Conservation (phyloP, 2,797 vertebrate genomes). For the Rhinoraja longicauda region DNA sequence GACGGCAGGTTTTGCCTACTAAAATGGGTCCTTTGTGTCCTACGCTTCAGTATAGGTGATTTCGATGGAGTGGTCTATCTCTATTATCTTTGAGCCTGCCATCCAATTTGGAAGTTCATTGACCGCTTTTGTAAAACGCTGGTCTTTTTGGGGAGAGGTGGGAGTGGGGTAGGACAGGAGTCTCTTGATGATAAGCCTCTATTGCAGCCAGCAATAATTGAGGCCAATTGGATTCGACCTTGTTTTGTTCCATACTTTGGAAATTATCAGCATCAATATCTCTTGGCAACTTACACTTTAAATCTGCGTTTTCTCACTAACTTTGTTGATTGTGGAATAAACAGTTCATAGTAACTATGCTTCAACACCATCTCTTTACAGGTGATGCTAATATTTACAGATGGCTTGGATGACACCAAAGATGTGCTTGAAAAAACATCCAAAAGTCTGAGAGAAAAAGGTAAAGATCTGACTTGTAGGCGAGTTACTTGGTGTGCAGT, state of each 20-base stretch:
- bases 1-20: too few relatives aligned
- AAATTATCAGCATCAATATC: background rate
- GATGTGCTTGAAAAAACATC: background rate
- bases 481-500: background rate
- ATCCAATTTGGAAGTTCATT: background rate
- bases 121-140: background rate
- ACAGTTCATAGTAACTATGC: background rate
- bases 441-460: background rate
- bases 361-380: background rate
- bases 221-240: background rate
- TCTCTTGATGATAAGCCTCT: background rate
- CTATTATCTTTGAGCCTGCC: too few relatives aligned
- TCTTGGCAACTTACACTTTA: background rate
- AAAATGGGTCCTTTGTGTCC: too few relatives aligned
- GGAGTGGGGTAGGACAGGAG: background rate
- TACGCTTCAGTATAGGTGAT: too few relatives aligned
- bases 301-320: background rate
- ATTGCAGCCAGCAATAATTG: too few relatives aligned
- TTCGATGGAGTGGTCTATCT: too few relatives aligned
- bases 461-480: background rate
- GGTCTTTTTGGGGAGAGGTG: background rate
- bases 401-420: constrained; percentile 20
- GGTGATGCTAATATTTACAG: constrained; percentile 24
- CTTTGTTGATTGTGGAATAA: background rate
- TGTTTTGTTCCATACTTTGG: background rate